A percentile compares a stretch with the other conserved stretches of the same genome.
phyloP scores from a whole-genome alignment of 1,140 invertebrate genomes.

The Eubasilissa regina region DNA sequence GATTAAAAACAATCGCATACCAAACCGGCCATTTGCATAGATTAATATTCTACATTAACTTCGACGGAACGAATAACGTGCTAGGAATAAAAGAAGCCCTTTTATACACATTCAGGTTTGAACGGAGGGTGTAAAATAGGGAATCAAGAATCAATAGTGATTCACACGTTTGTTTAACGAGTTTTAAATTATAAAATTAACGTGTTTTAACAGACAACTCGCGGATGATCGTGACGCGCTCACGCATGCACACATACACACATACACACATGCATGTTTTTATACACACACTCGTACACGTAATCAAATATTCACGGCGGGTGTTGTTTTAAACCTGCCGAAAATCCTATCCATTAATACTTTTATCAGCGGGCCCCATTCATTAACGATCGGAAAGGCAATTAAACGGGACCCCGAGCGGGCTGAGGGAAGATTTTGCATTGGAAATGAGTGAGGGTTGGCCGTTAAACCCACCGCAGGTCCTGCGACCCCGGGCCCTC shows the following conservation, averaged over 20 bases:
- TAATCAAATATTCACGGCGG: conserved; percentile 45
- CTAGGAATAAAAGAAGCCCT: not conserved
- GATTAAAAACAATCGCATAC: conserved; percentile 56
- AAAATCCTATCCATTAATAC: conserved; percentile 60
- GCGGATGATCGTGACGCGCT: too few relatives aligned
- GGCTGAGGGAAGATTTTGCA: conserved; percentile 57
- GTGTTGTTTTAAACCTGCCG: conserved; percentile 47
- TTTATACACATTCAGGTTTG: too few relatives aligned
- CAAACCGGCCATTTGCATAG: conserved; percentile 49
- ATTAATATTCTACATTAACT: conserved; percentile 48
- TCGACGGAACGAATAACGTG: conserved; percentile 16
- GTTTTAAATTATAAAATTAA: too few relatives aligned
- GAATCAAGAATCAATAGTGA: too few relatives aligned
- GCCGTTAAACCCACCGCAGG: conserved; percentile 54
- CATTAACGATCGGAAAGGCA: conserved; percentile 60
- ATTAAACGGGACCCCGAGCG: conserved; percentile 55
- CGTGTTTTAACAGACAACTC: too few relatives aligned
- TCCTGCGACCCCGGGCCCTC: conserved; percentile 5
- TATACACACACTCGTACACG: conserved; percentile 20
- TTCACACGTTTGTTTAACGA: too few relatives aligned
- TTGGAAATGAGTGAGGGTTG: conserved; percentile 54
- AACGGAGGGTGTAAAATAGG: too few relatives aligned
- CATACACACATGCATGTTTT: too few relatives aligned
- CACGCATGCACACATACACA: too few relatives aligned
- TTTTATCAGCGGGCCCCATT: conserved; percentile 58